These are phyloP conservation scores for rabbit (Oryctolagus cuniculus) DNA, from an alignment of 2,113 vertebrate genomes.

Conservation along the genomic window mOryCun1.1 NC_091442.1:100302501-100303000, in stretches of 20 bases:
- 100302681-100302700: not conserved
- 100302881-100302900: too few relatives aligned
- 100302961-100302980: too few relatives aligned
- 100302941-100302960: too few relatives aligned
- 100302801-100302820: not conserved
- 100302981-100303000: too few relatives aligned
- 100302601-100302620: not conserved
- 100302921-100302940: too few relatives aligned
- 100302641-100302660: not conserved
- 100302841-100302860: too few relatives aligned
- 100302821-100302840: not conserved
- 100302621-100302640: not conserved
- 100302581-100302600: not conserved
- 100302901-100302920: too few relatives aligned
- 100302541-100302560: not conserved
- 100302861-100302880: too few relatives aligned
- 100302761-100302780: not conserved
- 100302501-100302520: not conserved
- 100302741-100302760: not conserved
- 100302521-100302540: not conserved
- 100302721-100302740: not conserved
- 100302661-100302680: not conserved
- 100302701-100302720: not conserved
- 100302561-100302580: not conserved
- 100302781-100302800: not conserved